Percentiles rank a stretch among this genome's conserved stretches.
phyloP scores from a whole-genome alignment of 2,888 invertebrate genomes.

The Phorcus lineatus region DNA sequence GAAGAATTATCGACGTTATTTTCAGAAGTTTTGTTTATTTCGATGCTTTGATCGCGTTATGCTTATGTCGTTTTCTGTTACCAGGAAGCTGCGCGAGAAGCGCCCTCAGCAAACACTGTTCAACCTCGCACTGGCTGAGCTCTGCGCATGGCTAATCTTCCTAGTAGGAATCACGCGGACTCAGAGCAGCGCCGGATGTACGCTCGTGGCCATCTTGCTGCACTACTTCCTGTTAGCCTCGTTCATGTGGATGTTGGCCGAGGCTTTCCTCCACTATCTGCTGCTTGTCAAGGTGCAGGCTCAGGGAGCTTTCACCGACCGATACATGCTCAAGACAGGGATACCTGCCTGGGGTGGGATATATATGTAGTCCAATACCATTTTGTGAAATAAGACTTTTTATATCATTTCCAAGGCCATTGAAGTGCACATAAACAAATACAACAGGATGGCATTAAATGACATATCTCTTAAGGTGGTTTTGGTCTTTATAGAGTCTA shows the following conservation, averaged over 20 bases:
- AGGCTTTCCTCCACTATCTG: conserved; percentile 82
- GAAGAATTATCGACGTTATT: no score
- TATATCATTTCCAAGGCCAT: no score
- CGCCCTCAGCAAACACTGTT: conserved; percentile 82
- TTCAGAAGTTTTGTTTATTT: no score
- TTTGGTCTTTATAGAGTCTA: no score
- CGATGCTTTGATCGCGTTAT: no score
- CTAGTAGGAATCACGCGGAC: conserved; percentile 69
- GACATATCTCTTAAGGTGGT: no score
- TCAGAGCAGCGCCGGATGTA: conserved; percentile 77
- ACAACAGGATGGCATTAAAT: no score
- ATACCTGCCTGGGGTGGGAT: conserved; percentile 80
- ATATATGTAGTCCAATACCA: no score
- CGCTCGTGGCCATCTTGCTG: conserved; percentile 80
- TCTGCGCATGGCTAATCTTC: conserved; percentile 79
- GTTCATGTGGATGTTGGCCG: conserved; percentile 83
- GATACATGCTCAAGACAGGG: conserved; percentile 82
- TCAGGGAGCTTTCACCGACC: conserved; percentile 77
- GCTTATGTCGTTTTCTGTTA: no score
- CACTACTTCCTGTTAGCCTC: conserved; percentile 80
- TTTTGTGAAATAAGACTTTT: no score
- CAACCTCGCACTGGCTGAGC: conserved; percentile 81
- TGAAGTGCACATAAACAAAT: no score
- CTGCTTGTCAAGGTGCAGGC: conserved; percentile 81
- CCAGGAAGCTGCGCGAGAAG: conserved; percentile 79